These are phyloP conservation scores for Plectrocnemia conspersa DNA, from an alignment of 1,140 invertebrate genomes.

Conservation along the genomic window DNA sequence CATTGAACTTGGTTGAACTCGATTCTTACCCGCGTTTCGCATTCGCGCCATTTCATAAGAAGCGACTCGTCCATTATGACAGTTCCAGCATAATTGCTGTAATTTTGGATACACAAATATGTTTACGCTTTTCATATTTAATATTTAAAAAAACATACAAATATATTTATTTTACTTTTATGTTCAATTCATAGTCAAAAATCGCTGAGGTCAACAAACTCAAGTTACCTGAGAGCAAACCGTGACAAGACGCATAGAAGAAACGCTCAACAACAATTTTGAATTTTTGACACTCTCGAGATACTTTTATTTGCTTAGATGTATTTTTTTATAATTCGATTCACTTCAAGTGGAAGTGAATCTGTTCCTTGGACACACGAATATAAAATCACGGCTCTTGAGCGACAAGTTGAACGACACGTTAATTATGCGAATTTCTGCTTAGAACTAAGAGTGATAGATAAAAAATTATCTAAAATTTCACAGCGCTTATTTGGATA, in stretches of 20 bases:
- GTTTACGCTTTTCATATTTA: not conserved
- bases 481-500: no score
- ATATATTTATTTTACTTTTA: no score
- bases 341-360: not conserved
- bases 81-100: constrained; percentile 20
- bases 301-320: not conserved
- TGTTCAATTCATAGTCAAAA: no score
- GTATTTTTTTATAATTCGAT: not conserved
- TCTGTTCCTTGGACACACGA: no score
- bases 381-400: no score
- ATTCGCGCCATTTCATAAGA: constrained; percentile 13
- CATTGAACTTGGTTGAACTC: constrained; percentile 34
- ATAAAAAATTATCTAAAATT: no score
- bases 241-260: not conserved
- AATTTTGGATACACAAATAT: constrained; percentile 17
- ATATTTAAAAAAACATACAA: not conserved
- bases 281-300: not conserved
- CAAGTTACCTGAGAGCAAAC: constrained; percentile 17
- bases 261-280: not conserved
- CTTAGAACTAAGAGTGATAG: no score
- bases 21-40: constrained; percentile 14
- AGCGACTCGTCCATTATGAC: constrained; percentile 18
- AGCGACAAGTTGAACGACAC: no score
- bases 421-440: no score
- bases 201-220: constrained; percentile 32